These are phyloP conservation scores for Carlito syrichta DNA, from an alignment of 2,113 vertebrate species.

Conservation along the genomic window DNA sequence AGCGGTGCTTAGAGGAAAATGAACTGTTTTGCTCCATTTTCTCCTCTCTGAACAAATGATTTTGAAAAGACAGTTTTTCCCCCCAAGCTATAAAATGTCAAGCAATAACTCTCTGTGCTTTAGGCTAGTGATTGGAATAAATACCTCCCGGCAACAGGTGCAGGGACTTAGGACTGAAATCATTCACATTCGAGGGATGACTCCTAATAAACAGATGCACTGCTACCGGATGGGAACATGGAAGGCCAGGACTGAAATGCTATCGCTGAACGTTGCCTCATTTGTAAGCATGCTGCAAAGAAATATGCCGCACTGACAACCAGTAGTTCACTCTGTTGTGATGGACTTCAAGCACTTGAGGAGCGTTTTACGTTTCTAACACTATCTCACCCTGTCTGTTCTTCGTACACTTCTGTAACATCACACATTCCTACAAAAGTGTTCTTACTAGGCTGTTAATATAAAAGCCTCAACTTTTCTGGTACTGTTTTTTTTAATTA, in stretches of 20 bases:
- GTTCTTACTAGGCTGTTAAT: constrained; percentile 71
- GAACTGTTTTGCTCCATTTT: constrained; percentile 86
- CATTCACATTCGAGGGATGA: constrained; percentile 77
- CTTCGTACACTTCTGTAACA: background rate
- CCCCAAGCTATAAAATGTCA: constrained; percentile 79
- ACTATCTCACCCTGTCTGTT: constrained; percentile 64
- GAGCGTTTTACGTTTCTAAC: constrained; percentile 62
- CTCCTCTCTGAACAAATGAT: constrained; percentile 85
- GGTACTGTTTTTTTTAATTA: constrained; percentile 62
- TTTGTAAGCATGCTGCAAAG: constrained; percentile 56
- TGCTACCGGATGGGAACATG: constrained; percentile 60
- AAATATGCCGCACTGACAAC: constrained; percentile 78
- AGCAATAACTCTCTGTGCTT: constrained; percentile 78
- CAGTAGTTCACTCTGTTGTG: constrained; percentile 79
- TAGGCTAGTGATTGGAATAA: constrained; percentile 79
- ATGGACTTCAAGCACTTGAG: constrained; percentile 70
- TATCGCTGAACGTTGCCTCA: constrained; percentile 41
- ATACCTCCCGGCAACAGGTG: constrained; percentile 82
- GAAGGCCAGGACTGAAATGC: constrained; percentile 48
- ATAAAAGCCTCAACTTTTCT: constrained; percentile 67
- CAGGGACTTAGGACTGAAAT: constrained; percentile 74
- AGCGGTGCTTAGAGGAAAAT: constrained; percentile 85
- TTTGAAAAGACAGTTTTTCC: constrained; percentile 79
- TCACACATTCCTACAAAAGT: constrained; percentile 46
- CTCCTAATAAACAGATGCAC: constrained; percentile 72